Percentiles rank a stretch among this genome's conserved stretches.
Evolutionary conservation across 1,140 invertebrate genomes (phyloP).

Genomic region (Xylocopa sonorina): DNA sequence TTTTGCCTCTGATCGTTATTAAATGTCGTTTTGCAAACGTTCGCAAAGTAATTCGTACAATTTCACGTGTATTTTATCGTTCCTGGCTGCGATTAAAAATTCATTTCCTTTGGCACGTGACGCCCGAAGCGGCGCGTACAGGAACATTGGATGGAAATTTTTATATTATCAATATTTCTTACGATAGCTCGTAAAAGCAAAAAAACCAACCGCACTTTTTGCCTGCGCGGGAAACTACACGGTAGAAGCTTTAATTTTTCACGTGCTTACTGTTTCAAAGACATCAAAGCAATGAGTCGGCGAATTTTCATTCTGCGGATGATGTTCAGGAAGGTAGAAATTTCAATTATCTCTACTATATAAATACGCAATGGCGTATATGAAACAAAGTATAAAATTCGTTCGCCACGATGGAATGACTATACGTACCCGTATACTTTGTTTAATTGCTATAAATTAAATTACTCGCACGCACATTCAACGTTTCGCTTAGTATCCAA

Average conservation of each 20-base stretch:
- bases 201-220: neutral
- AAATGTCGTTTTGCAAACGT: constrained; percentile 1
- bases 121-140: no score
- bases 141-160: neutral
- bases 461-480: no score
- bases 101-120: neutral
- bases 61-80: neutral
- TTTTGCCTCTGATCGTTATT: constrained; percentile 17
- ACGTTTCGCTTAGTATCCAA: no score
- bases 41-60: neutral
- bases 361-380: no score
- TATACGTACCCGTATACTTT: no score
- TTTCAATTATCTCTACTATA: no score
- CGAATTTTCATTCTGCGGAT: neutral
- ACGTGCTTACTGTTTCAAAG: neutral
- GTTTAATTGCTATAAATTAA: no score
- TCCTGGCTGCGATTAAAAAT: neutral
- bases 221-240: neutral
- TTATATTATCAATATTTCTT: neutral
- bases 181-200: neutral
- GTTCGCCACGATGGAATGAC: no score
- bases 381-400: no score
- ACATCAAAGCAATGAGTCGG: neutral
- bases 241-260: neutral
- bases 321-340: neutral